Percentiles rank a stretch among this genome's conserved stretches.
These are phyloP conservation scores for Drosophila vallismaia DNA, from an alignment of 2,888 invertebrate species.

Conservation along the genomic window DNA sequence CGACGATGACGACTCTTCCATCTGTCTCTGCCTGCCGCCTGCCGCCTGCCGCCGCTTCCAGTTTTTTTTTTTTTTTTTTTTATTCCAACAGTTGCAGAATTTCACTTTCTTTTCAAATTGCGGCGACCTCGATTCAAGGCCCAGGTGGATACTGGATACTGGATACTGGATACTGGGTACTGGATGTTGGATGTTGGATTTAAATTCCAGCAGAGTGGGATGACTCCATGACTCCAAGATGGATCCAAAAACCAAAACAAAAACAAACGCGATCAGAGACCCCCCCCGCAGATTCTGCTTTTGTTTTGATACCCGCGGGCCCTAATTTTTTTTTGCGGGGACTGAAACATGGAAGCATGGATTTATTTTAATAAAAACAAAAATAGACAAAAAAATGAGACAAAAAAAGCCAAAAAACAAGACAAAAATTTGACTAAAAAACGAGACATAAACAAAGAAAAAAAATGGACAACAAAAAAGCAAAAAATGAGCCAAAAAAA, in stretches of 20 bases:
- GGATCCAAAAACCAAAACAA: not conserved
- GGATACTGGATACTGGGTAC: slow-evolving; percentile 19
- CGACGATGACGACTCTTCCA: slow-evolving; percentile 22
- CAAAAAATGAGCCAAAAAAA: not conserved
- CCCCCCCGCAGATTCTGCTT: slow-evolving; percentile 56
- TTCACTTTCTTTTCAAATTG: slow-evolving; percentile 81
- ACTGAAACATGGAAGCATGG: slow-evolving; percentile 9
- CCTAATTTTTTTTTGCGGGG: slow-evolving; percentile 56
- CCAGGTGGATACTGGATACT: slow-evolving; percentile 9
- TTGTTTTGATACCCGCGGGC: slow-evolving; percentile 53
- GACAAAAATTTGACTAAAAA: too few species aligned
- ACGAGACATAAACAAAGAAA: not conserved
- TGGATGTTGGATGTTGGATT: slow-evolving; percentile 19
- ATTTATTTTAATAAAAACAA: too few species aligned
- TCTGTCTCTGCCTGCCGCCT: slow-evolving; percentile 48
- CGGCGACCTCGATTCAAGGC: slow-evolving; percentile 73
- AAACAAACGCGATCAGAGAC: slow-evolving; percentile 5
- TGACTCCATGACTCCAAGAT: slow-evolving; percentile 3
- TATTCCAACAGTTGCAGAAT: slow-evolving; percentile 67
- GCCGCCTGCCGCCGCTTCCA: slow-evolving; percentile 38
- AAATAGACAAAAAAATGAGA: slow-evolving; percentile 24
- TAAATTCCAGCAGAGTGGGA: slow-evolving; percentile 34
- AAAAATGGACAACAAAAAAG: slow-evolving; percentile 4
- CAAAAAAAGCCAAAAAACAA: slow-evolving; percentile 7
- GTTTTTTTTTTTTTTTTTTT: slow-evolving; percentile 16